These are phyloP conservation scores for Catamblyrhynchus diadema DNA, from an alignment of 2,797 vertebrate genomes.

Conservation along the genomic window DNA sequence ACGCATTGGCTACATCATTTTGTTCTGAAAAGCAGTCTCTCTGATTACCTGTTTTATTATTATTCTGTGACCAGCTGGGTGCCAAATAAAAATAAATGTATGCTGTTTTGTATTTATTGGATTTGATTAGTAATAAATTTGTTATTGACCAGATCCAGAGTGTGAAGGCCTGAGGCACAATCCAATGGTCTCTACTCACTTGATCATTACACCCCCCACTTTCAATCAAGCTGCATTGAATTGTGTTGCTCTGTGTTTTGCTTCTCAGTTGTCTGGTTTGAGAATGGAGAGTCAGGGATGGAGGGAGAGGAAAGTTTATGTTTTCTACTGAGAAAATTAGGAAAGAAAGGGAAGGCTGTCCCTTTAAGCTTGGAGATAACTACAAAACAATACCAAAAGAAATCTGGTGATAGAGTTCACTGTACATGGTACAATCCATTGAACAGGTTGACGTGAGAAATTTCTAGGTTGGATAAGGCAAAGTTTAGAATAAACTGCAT, in stretches of 20 bases:
- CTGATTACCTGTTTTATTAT: conserved; percentile 28
- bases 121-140: conserved; percentile 71
- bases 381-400: neutral
- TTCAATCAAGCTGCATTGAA: conserved; percentile 29
- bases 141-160: conserved; percentile 69
- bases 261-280: neutral
- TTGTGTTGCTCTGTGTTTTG: neutral
- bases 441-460: conserved; percentile 63
- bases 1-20: neutral
- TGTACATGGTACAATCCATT: conserved; percentile 12
- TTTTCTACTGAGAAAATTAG: neutral
- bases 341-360: neutral
- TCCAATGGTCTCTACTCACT: conserved; percentile 59
- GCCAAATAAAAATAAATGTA: conserved; percentile 70
- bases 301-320: neutral
- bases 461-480: conserved; percentile 62
- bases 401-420: neutral
- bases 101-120: conserved; percentile 65
- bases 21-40: neutral
- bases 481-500: conserved; percentile 78
- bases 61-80: conserved; percentile 15
- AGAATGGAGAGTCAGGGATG: neutral
- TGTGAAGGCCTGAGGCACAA: conserved; percentile 53
- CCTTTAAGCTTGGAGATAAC: neutral
- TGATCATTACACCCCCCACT: conserved; percentile 24